Evolutionary conservation across 2,797 vertebrate genomes (phyloP).

Genomic region (Coranthus polyacanthus): DNA sequence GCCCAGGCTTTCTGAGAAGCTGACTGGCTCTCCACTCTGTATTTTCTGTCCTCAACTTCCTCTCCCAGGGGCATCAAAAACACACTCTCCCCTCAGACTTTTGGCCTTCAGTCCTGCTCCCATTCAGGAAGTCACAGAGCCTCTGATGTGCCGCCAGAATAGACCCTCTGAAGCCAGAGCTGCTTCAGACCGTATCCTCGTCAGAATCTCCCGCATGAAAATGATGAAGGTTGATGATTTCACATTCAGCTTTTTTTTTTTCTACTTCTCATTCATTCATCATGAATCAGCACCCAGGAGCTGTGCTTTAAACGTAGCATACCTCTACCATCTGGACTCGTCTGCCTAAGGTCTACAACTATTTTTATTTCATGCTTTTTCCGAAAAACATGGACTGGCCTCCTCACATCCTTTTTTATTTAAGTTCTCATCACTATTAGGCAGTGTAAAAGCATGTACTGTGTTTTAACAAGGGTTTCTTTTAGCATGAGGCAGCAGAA

Average conservation of each 20-base stretch:
- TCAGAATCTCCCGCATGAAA: slow-evolving; percentile 28
- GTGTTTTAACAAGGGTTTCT: slow-evolving; percentile 43
- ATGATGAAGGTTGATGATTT: slow-evolving; percentile 41
- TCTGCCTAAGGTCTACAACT: slow-evolving; percentile 35
- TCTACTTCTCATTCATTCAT: slow-evolving; percentile 40
- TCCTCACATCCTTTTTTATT: slow-evolving; percentile 25
- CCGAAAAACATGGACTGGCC: slow-evolving; percentile 23
- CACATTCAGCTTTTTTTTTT: slow-evolving; percentile 21
- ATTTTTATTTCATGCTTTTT: slow-evolving; percentile 32
- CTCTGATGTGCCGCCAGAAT: slow-evolving; percentile 78
- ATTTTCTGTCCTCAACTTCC: slow-evolving; percentile 73
- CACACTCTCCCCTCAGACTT: slow-evolving; percentile 71
- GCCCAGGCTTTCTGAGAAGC: slow-evolving; percentile 73
- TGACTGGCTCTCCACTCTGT: slow-evolving; percentile 52
- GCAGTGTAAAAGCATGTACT: slow-evolving; percentile 34
- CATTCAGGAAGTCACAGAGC: slow-evolving; percentile 75
- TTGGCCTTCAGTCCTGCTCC: slow-evolving; percentile 65
- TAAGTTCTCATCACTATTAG: not conserved
- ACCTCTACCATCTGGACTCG: slow-evolving; percentile 42
- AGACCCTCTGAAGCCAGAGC: slow-evolving; percentile 46
- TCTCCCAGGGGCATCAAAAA: slow-evolving; percentile 69
- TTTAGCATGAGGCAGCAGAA: slow-evolving; percentile 50
- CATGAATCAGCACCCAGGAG: slow-evolving; percentile 44
- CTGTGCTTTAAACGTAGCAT: slow-evolving; percentile 47
- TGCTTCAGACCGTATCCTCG: slow-evolving; percentile 37